Conservation (phyloP, 2,113 vertebrate species). For the Chaetorhynchus papuensis region DNA sequence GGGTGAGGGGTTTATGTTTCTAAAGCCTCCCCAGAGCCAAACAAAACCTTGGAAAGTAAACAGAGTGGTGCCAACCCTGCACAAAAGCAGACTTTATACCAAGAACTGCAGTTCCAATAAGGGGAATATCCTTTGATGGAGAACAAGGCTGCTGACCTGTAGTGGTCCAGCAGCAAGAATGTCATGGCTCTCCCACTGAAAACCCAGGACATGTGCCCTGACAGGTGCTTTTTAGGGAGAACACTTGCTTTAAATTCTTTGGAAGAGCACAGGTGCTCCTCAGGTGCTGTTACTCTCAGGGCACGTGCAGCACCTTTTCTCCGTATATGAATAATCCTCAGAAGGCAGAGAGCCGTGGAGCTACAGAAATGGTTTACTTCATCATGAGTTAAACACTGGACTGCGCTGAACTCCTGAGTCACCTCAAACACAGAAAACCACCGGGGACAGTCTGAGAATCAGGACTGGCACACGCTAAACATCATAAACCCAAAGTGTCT, state of each 20-base stretch:
- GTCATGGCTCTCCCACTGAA: neutral
- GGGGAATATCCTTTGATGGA: neutral
- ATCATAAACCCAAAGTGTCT: neutral
- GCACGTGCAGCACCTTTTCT: neutral
- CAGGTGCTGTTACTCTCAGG: neutral
- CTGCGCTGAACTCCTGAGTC: neutral
- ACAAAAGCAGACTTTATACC: neutral
- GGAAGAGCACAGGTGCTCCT: neutral
- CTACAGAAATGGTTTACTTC: neutral
- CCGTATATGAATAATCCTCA: neutral
- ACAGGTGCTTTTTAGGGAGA: fast-evolving
- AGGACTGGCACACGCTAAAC: neutral
- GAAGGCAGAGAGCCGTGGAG: neutral
- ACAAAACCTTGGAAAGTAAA: neutral
- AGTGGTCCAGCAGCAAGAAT: neutral
- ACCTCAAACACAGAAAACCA: neutral
- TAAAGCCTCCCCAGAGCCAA: neutral
- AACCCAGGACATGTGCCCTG: neutral
- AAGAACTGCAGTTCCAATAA: neutral
- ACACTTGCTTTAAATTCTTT: neutral
- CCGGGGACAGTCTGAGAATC: fast-evolving
- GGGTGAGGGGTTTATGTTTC: neutral
- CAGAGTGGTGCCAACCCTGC: neutral
- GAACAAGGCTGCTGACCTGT: neutral
- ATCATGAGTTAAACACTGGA: neutral